Conservation (phyloP, 2,888 invertebrate genomes). For the Trachelus iudaicus region DNA sequence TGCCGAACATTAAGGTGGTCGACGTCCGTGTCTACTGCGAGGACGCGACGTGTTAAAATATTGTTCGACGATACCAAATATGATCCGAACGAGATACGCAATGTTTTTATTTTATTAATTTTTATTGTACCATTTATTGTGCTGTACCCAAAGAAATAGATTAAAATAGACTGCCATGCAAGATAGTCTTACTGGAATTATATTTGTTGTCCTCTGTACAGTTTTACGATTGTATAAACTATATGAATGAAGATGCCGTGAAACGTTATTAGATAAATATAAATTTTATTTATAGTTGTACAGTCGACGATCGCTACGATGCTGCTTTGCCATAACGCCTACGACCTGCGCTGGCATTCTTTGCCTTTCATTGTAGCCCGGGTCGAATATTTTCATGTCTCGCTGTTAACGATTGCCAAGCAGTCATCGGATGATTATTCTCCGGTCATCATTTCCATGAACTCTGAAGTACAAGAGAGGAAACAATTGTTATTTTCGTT, state of each 20-base stretch:
- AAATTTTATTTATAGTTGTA: conserved; percentile 2
- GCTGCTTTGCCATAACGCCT: not conserved
- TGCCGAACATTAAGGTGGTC: conserved; percentile 67
- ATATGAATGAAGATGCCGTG: not conserved
- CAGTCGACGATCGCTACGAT: not conserved
- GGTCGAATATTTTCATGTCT: not conserved
- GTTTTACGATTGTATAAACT: not conserved
- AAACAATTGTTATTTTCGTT: not conserved
- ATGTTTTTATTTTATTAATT: not conserved
- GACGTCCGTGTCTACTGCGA: conserved; percentile 70
- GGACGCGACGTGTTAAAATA: conserved; percentile 36
- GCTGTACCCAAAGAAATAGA: not conserved
- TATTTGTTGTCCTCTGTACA: not conserved
- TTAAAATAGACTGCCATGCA: not conserved
- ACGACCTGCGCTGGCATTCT: not conserved
- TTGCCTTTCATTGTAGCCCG: not conserved
- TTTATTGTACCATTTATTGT: not conserved
- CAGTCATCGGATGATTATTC: conserved; percentile 69
- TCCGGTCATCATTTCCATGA: conserved; percentile 96
- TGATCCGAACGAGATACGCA: not conserved
- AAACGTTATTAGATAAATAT: not conserved
- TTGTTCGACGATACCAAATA: not conserved
- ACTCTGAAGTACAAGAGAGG: conserved; percentile 72
- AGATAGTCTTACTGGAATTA: not conserved
- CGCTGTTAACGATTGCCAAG: not conserved